Conservation (phyloP, 2,888 invertebrate genomes). For the Clepsis dumicolana region DNA sequence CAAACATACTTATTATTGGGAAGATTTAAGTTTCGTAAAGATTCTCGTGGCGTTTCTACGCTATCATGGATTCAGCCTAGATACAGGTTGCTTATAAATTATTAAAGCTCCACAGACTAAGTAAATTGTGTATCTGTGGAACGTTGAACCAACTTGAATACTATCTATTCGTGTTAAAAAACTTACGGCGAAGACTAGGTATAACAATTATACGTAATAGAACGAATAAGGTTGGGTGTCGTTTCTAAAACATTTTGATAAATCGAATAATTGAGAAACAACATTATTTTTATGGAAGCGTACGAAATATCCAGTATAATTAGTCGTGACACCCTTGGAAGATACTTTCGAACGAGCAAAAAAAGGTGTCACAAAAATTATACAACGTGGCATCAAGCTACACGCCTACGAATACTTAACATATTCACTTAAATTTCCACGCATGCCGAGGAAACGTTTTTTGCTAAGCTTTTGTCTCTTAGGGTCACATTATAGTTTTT, state of each 20-base stretch:
- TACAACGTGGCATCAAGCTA: neutral
- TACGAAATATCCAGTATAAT: no score
- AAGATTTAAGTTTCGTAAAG: neutral
- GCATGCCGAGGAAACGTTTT: neutral
- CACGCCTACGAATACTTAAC: neutral
- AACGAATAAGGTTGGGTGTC: no score
- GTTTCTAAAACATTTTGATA: no score
- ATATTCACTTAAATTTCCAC: neutral
- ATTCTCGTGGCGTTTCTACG: neutral
- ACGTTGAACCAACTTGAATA: neutral
- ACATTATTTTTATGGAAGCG: no score
- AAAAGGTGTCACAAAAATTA: neutral
- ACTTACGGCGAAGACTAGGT: no score
- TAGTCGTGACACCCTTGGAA: no score
- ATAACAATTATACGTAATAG: no score
- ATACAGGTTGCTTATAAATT: conserved; percentile 1
- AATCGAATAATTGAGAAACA: no score
- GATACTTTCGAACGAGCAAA: neutral
- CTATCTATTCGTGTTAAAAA: no score
- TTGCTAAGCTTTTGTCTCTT: neutral
- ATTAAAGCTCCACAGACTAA: neutral
- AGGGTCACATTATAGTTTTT: neutral
- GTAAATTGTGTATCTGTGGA: neutral
- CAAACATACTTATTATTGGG: no score
- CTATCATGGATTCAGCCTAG: neutral